These are phyloP conservation scores for Spermophilus dauricus DNA, from an alignment of 2,113 vertebrate species.

Conservation along the genomic window DNA sequence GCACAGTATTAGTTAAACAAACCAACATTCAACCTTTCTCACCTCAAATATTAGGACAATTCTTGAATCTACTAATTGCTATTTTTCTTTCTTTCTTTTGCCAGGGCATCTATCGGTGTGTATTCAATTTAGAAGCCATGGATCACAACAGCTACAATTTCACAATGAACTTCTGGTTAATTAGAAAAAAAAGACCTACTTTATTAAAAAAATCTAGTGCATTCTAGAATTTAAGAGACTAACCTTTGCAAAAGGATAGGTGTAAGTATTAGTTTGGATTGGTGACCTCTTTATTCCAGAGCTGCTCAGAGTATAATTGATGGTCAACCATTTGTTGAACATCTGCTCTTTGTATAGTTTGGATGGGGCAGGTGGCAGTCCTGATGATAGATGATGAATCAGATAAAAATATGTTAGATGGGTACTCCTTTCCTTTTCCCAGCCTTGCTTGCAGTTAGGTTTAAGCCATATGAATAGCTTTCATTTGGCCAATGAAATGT, in stretches of 20 bases:
- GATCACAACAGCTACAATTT: not conserved
- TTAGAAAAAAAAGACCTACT: not conserved
- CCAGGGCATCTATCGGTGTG: not conserved
- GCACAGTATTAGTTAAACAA: not conserved
- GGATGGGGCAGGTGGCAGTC: not conserved
- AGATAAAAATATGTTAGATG: slow-evolving; percentile 9
- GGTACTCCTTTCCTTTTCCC: not conserved
- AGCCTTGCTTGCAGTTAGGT: not conserved
- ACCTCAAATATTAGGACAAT: not conserved
- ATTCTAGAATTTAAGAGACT: not conserved
- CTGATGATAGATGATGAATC: not conserved
- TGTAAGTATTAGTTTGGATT: not conserved
- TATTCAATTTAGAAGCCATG: slow-evolving; percentile 35
- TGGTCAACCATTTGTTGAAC: not conserved
- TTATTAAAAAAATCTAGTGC: not conserved
- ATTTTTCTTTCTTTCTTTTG: slow-evolving; percentile 36
- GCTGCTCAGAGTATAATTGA: not conserved
- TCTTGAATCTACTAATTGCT: not conserved
- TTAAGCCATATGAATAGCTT: not conserved
- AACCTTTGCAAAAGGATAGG: not conserved
- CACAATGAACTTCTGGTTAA: not conserved
- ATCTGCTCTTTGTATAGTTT: not conserved
- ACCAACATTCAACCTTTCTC: slow-evolving; percentile 14
- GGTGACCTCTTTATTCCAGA: not conserved
- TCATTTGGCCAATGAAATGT: not conserved